Base-by-base conservation (phyloP, 1,140 invertebrate species). In the Drosophila erecta region DNA sequence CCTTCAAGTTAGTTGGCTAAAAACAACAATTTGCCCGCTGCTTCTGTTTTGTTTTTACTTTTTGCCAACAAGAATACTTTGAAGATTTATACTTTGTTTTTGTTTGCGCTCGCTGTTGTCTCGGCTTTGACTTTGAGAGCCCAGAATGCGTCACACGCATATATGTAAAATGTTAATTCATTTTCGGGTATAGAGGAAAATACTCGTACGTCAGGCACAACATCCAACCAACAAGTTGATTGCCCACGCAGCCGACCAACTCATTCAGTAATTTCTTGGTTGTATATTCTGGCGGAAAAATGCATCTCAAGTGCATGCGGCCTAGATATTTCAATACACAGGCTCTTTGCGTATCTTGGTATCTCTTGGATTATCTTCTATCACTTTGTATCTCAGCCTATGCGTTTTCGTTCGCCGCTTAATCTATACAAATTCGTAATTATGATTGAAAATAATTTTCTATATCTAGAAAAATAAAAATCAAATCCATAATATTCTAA, bases 31-130 rank as follows among this genome's bases (percentile, higher is more conserved):
- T 72, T 61, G 24, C 33, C 40, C 11, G 33, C 50, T 56, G 41
- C 20, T 60, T 53, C 67, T 47, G 33, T 33, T 71, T 49, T 30
- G 33, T 20, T 30, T 46, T 24, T 47, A 14, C 38, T 55, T 79
- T 62, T 62, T 58, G 81, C 64, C 53, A 70, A 73, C 47, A 79
- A 79, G 75, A 86, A 86, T 86, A 71, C 79, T 78, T 86, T 86
- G 83, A 87, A 86, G 83, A 86, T 87, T 87, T 86, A 81, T 86
- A 85, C 73, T 87, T 86, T 86, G 77, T 75, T 87, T 76, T 77
- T 79, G 72, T 72, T 83, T 66, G 78, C 57, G 43, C 66, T 67
- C 71, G 46, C 37, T 77, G 62, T 44, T 50, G 41, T 78, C 79
- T 83, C 56, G 83, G 84, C 83, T 87, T 87, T 87, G 83, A 87